Conservation (phyloP, 1,140 invertebrate species). For the Nephila pilipes region DNA sequence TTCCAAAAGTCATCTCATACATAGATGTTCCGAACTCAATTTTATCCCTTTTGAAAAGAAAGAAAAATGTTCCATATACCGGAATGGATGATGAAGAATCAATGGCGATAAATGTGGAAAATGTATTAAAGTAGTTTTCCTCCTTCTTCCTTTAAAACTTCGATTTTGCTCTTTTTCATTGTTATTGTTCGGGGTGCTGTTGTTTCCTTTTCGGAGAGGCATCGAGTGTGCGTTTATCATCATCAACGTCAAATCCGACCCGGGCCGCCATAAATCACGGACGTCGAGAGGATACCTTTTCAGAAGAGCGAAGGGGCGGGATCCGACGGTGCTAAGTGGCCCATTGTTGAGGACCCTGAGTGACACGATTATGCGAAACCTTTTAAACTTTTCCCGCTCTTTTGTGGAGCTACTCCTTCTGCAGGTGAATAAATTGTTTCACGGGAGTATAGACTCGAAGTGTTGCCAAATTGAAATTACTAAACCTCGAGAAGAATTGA, state of each 20-base stretch:
- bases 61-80: neutral
- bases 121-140: constrained; percentile 15
- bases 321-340: constrained; percentile 11
- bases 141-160: constrained; percentile 10
- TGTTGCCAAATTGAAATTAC: too few relatives aligned
- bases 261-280: constrained; percentile 36
- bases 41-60: neutral
- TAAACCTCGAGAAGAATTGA: too few relatives aligned
- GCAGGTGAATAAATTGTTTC: neutral
- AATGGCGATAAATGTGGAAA: constrained; percentile 44
- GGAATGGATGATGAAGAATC: constrained; percentile 42
- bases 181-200: neutral
- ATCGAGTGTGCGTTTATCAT: constrained; percentile 55
- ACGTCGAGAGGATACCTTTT: constrained; percentile 26
- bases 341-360: constrained; percentile 18
- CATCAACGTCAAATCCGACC: constrained; percentile 54
- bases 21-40: neutral
- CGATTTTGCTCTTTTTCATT: neutral
- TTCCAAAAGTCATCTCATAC: neutral
- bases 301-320: neutral
- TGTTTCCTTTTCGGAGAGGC: constrained; percentile 39
- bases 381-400: neutral
- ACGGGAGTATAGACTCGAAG: neutral
- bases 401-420: neutral
- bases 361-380: constrained; percentile 37